Evolutionary conservation across 2,113 vertebrate genomes (phyloP), one percentile per base, ranked within the genome.

Genomic region (Hepsetus odoe): DNA sequence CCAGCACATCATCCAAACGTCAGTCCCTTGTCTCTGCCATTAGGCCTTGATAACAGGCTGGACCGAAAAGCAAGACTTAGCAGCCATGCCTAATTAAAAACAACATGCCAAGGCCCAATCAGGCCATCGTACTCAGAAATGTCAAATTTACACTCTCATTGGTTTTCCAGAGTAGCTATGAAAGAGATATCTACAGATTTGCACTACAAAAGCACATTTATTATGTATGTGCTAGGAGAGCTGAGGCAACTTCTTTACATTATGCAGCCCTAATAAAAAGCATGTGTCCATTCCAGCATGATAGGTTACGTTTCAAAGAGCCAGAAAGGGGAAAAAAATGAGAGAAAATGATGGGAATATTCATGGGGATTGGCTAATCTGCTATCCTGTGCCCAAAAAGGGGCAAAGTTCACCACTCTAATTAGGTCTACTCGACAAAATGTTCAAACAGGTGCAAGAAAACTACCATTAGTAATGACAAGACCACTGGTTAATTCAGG

Each of bases 11-110:
- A 58, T 61, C 56, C 16, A 10, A 46, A 75, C 30, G 20, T 49
- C 55, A 26, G 73, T 16, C 24, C 66, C 59, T n/a, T 10, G 33
- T 68, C 42, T 69, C 76, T 40, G 61, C 56, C 62, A 40, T 74
- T 42, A 66, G 51, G 74, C 49, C 66, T 51, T 66, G 16, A 28
- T 44, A 32, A 59, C 74, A 64, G 46, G 53, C 67, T 79, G 69
- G 32, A 73, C 72, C 16, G 80, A n/a, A 40, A 32, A 40, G 16
- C 44, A 13, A 13, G 22, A 69, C 42, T n/a, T 35, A 38, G 40
- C 40, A 38, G 18, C 51, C 38, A 9, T 35, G 42, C 33, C 69
- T 51, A 42, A 74, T 82, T 33, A 64, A n/a, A n/a, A n/a, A 55
- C 20, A 53, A 33, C 13, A 70, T 7, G 0, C 32, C 68, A 42